These are phyloP conservation scores for Macaria notata DNA, from an alignment of 2,888 invertebrate species.

Conservation along the genomic window DNA sequence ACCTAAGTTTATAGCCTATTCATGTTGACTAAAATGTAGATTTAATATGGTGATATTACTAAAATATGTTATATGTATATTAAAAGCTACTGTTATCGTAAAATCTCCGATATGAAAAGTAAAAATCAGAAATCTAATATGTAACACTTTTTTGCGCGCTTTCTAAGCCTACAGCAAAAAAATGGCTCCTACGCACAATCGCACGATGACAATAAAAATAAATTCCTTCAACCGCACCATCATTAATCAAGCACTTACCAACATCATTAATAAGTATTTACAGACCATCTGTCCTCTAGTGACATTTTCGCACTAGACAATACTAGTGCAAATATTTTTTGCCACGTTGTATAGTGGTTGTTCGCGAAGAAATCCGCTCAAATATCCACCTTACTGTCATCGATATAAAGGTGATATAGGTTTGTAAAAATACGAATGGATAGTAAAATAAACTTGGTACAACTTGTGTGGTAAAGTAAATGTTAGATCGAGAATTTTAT, in stretches of 20 bases:
- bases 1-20: no score
- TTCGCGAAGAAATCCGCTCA: background rate
- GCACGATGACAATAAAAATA: constrained; percentile 18
- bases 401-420: background rate
- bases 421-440: background rate
- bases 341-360: background rate
- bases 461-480: constrained; percentile 28
- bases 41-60: no score
- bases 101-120: no score
- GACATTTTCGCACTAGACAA: constrained; percentile 40
- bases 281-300: constrained; percentile 57
- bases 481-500: constrained; percentile 32
- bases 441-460: constrained; percentile 7
- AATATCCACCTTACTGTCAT: background rate
- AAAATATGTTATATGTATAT: no score
- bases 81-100: no score
- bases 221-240: constrained; percentile 26
- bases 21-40: no score
- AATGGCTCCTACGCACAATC: background rate
- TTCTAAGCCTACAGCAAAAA: constrained; percentile 2
- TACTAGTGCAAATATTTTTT: constrained; percentile 20
- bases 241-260: constrained; percentile 42
- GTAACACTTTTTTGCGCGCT: background rate
- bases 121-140: no score
- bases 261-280: constrained; percentile 67